Percentiles rank a stretch among this genome's conserved stretches.
Evolutionary conservation across 2,797 vertebrate species (phyloP).

Genomic region (Gymnodraco acuticeps): DNA sequence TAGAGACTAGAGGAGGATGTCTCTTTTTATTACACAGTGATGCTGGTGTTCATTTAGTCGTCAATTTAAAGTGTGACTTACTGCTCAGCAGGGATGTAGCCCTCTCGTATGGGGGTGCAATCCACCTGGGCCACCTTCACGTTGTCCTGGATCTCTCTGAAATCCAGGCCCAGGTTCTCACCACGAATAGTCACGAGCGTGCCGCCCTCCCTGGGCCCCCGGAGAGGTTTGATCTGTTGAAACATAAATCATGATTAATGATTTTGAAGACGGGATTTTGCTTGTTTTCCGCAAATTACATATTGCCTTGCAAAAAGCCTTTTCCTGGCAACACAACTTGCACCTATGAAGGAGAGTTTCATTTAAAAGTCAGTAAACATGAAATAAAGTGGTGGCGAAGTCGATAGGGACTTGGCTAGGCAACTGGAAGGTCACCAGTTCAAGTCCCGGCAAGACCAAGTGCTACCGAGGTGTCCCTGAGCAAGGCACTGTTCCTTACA

Average conservation of each 20-base stretch:
- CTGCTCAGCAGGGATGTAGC: constrained; percentile 98
- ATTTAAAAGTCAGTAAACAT: not conserved
- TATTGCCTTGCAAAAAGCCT: no score
- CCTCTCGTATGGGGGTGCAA: constrained; percentile 93
- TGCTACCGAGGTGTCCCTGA: no score
- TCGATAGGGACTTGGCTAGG: no score
- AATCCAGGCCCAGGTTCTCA: constrained; percentile 96
- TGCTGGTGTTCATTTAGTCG: not conserved
- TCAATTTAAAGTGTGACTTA: constrained; percentile 80
- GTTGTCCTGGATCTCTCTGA: constrained; percentile 91
- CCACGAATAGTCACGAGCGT: constrained; percentile 97
- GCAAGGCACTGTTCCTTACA: no score
- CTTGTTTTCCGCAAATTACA: not conserved
- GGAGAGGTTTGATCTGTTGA: constrained; percentile 91
- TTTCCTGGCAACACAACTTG: not conserved
- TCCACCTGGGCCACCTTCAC: constrained; percentile 97
- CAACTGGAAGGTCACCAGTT: no score
- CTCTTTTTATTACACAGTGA: not conserved
- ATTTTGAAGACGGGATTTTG: constrained; percentile 16
- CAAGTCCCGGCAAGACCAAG: no score
- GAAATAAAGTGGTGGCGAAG: no score
- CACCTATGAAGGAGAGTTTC: not conserved
- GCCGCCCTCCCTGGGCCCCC: constrained; percentile 95
- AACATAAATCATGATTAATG: constrained; percentile 3
- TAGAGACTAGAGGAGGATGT: not conserved